Conservation (phyloP, 2,888 invertebrate species). For the Cosmia trapezina region DNA sequence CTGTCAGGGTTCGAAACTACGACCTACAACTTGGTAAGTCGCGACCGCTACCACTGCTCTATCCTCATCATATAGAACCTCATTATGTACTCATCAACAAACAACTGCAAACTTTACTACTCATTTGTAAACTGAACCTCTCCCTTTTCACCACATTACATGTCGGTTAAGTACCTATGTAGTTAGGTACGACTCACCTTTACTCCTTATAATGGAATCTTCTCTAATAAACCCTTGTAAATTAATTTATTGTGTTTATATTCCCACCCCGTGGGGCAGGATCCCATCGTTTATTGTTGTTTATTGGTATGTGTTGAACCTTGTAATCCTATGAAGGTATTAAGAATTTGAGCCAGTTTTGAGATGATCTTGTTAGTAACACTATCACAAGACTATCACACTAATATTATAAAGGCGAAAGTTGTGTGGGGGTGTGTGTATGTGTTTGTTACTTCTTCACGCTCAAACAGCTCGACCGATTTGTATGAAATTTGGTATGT, state of each 20-base stretch:
- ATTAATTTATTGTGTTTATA: slow-evolving; percentile 53
- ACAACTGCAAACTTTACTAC: not conserved
- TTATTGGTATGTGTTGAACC: slow-evolving; percentile 15
- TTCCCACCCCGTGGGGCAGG: slow-evolving; percentile 14
- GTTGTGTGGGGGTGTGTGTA: too few relatives aligned
- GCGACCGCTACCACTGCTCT: not conserved
- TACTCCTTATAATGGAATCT: slow-evolving; percentile 23
- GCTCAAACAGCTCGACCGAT: too few relatives aligned
- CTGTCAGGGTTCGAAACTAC: too few relatives aligned
- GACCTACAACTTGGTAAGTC: too few relatives aligned
- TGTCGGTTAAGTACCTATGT: slow-evolving; percentile 1
- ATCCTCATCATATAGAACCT: not conserved
- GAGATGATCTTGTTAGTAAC: not conserved
- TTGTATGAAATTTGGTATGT: too few relatives aligned
- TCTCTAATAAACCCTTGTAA: slow-evolving; percentile 41
- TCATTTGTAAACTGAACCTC: not conserved
- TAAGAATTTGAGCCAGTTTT: slow-evolving; percentile 2
- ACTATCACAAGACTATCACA: too few relatives aligned
- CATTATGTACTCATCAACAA: not conserved
- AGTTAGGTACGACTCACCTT: slow-evolving; percentile 19
- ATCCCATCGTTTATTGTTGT: slow-evolving; percentile 27
- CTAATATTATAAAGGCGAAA: too few relatives aligned
- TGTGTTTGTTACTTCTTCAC: too few relatives aligned
- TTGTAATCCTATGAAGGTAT: slow-evolving; percentile 12
- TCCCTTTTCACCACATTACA: not conserved